These are phyloP conservation scores for Phlogophora meticulosa DNA, from an alignment of 2,888 invertebrate genomes.

Conservation along the genomic window DNA sequence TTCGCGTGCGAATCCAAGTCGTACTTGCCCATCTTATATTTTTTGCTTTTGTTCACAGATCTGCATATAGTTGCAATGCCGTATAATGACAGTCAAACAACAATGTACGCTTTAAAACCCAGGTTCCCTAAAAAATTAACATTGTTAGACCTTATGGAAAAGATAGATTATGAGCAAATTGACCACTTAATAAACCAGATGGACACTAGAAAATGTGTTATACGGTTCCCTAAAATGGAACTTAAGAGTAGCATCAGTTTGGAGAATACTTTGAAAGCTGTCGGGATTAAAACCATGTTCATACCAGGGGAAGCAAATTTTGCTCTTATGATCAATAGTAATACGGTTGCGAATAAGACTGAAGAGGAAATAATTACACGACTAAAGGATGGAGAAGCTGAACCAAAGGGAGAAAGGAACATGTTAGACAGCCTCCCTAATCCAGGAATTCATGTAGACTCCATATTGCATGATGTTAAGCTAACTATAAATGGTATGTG, in stretches of 20 bases:
- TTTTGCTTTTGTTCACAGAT: conserved; percentile 75
- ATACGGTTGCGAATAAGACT: conserved; percentile 67
- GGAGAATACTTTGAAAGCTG: conserved; percentile 86
- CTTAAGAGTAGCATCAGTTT: conserved; percentile 91
- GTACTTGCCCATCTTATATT: background rate
- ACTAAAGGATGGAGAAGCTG: conserved; percentile 67
- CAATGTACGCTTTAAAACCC: conserved; percentile 93
- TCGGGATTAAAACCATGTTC: conserved; percentile 93
- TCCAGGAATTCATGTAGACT: conserved; percentile 92
- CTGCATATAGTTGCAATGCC: conserved; percentile 93
- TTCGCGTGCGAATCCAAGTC: too few species aligned
- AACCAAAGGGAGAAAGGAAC: conserved; percentile 67
- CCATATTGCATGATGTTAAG: conserved; percentile 93
- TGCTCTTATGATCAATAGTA: conserved; percentile 90
- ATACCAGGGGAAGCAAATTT: conserved; percentile 92
- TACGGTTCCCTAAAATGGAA: conserved; percentile 94
- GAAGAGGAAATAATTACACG: conserved; percentile 75
- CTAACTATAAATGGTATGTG: conserved; percentile 90
- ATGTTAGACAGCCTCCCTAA: conserved; percentile 83
- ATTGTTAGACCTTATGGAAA: conserved; percentile 86
- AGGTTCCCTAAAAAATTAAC: conserved; percentile 78
- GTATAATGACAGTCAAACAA: conserved; percentile 92
- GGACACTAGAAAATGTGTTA: conserved; percentile 86
- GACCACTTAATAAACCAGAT: conserved; percentile 87
- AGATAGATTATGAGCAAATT: conserved; percentile 87